These are phyloP conservation scores for Plemyria rubiginata DNA, from an alignment of 2,888 invertebrate species.

Conservation along the genomic window DNA sequence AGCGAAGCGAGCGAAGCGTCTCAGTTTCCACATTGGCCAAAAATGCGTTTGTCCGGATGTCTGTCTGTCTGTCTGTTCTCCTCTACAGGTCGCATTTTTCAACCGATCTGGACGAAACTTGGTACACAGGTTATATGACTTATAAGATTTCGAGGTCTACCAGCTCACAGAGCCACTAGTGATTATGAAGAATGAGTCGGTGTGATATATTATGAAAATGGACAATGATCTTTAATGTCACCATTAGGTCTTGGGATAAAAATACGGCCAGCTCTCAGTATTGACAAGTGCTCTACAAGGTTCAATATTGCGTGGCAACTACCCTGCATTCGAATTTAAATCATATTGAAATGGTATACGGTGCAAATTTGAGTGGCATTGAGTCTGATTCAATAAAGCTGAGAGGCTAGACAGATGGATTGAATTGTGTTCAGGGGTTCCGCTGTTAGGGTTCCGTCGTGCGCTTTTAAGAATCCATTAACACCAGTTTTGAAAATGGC, in stretches of 20 bases:
- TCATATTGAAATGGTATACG: slow-evolving; percentile 47
- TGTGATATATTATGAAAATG: no score
- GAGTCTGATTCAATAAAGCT: slow-evolving; percentile 54
- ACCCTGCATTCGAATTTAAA: slow-evolving; percentile 43
- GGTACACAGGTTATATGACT: no score
- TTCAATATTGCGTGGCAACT: slow-evolving; percentile 20
- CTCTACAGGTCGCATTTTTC: no score
- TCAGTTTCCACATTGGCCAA: no score
- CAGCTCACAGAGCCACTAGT: no score
- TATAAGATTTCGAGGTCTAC: no score
- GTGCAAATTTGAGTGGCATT: slow-evolving; percentile 47
- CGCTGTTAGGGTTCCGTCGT: slow-evolving; percentile 21
- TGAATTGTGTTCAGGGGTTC: slow-evolving; percentile 54
- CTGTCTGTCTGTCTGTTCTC: no score
- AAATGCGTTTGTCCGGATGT: no score
- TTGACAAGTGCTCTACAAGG: slow-evolving; percentile 29
- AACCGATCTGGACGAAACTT: no score
- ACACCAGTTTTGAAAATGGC: slow-evolving; percentile 5
- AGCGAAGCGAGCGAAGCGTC: no score
- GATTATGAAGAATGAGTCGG: no score
- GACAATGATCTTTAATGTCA: no score
- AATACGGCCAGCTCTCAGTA: slow-evolving; percentile 4
- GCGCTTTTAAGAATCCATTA: background rate
- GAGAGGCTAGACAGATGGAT: slow-evolving; percentile 51
- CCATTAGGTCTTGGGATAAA: background rate